Evolutionary conservation across 2,888 invertebrate species (phyloP).

Genomic region (Micoletzkya japonica): DNA sequence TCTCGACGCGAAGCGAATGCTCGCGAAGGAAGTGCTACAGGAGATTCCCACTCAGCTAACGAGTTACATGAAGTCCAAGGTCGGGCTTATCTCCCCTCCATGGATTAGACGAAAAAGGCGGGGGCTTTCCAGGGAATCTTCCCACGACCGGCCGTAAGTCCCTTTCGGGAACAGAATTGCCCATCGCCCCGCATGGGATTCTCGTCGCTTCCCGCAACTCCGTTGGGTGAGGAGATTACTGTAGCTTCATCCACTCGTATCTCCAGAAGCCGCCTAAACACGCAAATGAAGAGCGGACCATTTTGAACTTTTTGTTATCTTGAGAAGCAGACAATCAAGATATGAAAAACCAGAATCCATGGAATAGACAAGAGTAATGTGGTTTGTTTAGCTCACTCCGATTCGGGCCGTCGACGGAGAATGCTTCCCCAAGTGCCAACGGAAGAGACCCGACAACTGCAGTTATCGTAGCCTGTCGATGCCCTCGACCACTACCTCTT

Average conservation of each 20-base stretch:
- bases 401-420: conserved; percentile 24
- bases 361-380: neutral
- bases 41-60: conserved; percentile 65
- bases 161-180: neutral
- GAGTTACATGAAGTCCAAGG: conserved; percentile 35
- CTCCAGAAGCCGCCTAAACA: too few species aligned
- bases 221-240: too few species aligned
- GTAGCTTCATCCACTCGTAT: too few species aligned
- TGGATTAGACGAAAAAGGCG: neutral
- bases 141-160: neutral
- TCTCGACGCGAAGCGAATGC: conserved; percentile 30
- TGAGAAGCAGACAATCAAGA: neutral
- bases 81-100: too few species aligned
- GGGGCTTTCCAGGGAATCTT: neutral
- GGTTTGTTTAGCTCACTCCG: neutral
- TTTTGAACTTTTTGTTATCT: neutral
- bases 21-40: conserved; percentile 71
- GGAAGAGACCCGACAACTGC: conserved; percentile 21
- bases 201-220: too few species aligned
- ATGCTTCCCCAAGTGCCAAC: conserved; percentile 26
- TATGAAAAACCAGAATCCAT: neutral
- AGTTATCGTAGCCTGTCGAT: conserved; percentile 7
- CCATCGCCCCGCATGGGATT: neutral
- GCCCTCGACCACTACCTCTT: neutral
- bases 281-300: neutral